Evolutionary conservation across 2,888 invertebrate genomes (phyloP), one percentile per base, ranked within the genome.

Genomic region (Drosophila mayaguana): DNA sequence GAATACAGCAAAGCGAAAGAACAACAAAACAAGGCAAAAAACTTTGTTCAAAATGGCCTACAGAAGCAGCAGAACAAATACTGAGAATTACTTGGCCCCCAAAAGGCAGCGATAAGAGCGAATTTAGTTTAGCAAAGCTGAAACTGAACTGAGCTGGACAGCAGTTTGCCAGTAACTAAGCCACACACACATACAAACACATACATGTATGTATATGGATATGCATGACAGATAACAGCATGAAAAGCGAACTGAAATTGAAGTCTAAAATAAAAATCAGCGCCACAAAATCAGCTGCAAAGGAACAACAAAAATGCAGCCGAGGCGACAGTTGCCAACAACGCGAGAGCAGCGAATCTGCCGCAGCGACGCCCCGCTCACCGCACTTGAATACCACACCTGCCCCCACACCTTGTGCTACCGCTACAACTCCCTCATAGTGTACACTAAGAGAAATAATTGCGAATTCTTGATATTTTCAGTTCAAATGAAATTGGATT

Each of bases 151-250:
- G 56, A 66, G 38, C 51, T 64, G 62, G 64, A 65, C 71, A 76
- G 50, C 63, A 71, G 72, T 57, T 63, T 63, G 70, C 57, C 67
- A 56, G 72, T 65, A 54, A 38, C 60, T 51, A 34, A 68, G 56
- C 43, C 64, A 51, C 64, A 61, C 42, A 55, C 45, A 62, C 59
- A 43, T 14, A 18, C 53, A 28, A 38, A 45, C 38, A 36, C 42
- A 59, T 36, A 72, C 40, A 64, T 38, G 38, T 46, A 70, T 38
- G 25, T 72, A 72, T 78, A 78, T 78, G 79, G 80, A 80, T 80
- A 81, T 80, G 81, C 81, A 81, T 80, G 81, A 78, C 72, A 80
- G 80, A 80, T 80, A 80, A 80, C 74, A 74, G 63, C 72, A 66
- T 64, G 64, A 72, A 70, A 72, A 72, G 62, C 77, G 63, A 80